These are phyloP conservation scores for Sylvilagus bachmani DNA, from an alignment of 2,113 vertebrate genomes.

Conservation along the genomic window DNA sequence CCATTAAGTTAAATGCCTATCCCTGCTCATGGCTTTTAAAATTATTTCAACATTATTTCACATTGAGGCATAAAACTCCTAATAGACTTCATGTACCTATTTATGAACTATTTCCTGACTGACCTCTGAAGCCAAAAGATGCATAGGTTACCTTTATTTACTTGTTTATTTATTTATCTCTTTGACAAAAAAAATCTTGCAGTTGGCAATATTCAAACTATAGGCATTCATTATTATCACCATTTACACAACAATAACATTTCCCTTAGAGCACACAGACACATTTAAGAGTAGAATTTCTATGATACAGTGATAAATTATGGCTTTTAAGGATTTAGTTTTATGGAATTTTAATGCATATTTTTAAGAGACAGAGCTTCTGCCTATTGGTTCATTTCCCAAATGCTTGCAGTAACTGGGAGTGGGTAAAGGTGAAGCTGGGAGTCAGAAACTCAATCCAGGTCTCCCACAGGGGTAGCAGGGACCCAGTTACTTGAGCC, in stretches of 20 bases:
- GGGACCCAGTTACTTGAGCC: no score
- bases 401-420: no score
- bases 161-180: not conserved
- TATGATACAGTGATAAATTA: not conserved
- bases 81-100: not conserved
- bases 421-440: no score
- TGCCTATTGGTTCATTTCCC: no score
- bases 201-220: not conserved
- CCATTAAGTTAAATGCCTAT: no score
- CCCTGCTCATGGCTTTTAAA: not conserved
- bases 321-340: not conserved
- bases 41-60: not conserved
- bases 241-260: not conserved
- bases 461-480: no score
- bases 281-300: not conserved
- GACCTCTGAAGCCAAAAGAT: not conserved
- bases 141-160: not conserved
- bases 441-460: no score
- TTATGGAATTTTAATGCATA: no score
- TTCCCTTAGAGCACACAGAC: not conserved
- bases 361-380: no score
- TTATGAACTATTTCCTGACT: not conserved
- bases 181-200: not conserved
- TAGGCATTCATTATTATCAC: not conserved
- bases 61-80: not conserved